phyloP scores from a whole-genome alignment of 2,797 vertebrate genomes.

The Crocodylus rhombifer region DNA sequence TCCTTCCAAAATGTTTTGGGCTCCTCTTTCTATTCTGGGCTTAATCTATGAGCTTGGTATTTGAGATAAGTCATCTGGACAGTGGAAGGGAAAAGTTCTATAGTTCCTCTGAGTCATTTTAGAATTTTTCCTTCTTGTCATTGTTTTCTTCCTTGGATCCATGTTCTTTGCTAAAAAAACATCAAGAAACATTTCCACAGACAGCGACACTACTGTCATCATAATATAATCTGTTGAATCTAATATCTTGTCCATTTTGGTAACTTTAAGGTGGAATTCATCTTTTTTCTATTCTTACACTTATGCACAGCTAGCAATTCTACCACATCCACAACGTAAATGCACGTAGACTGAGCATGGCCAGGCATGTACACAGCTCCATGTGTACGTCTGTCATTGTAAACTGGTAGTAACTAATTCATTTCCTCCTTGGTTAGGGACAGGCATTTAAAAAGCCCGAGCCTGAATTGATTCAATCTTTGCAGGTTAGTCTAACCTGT shows the following conservation, averaged over 20 bases:
- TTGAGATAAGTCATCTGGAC: not conserved
- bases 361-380: too few species aligned
- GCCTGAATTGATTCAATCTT: too few species aligned
- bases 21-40: slow-evolving; percentile 15
- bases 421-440: too few species aligned
- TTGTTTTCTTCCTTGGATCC: not conserved
- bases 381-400: too few species aligned
- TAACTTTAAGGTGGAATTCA: not conserved
- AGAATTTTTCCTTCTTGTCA: not conserved
- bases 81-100: not conserved
- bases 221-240: not conserved
- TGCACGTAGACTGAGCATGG: too few species aligned
- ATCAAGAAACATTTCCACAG: not conserved
- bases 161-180: not conserved
- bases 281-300: not conserved
- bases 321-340: too few species aligned
- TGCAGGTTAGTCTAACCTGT: too few species aligned
- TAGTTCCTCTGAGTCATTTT: not conserved
- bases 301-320: not conserved
- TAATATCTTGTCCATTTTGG: not conserved
- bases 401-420: too few species aligned
- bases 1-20: not conserved
- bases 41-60: not conserved
- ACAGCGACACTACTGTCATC: not conserved
- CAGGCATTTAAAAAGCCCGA: too few species aligned